These are phyloP conservation scores for Epinephelus awoara DNA, from an alignment of 2,797 vertebrate species.

Conservation along the genomic window DNA sequence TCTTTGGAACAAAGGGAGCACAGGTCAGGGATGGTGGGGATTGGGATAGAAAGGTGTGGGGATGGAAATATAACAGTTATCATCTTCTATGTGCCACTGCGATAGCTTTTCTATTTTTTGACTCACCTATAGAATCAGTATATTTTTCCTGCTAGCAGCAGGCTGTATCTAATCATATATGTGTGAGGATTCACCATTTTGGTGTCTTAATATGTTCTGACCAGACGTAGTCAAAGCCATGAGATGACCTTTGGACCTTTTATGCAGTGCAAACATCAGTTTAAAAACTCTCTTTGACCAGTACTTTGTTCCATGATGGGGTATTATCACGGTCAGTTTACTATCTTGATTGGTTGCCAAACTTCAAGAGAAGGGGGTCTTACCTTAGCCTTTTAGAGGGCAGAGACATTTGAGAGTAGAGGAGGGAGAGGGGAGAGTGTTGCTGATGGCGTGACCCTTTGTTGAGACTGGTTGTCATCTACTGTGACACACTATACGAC, in stretches of 20 bases:
- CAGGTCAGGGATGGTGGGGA: constrained; percentile 31
- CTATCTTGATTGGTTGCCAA: no score
- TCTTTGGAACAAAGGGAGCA: constrained; percentile 50
- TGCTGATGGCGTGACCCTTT: no score
- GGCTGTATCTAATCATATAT: neutral
- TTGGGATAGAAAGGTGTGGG: constrained; percentile 44
- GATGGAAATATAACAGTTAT: constrained; percentile 47
- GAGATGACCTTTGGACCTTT: neutral
- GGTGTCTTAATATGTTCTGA: neutral
- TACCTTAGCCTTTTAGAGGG: no score
- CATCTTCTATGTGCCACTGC: constrained; percentile 1
- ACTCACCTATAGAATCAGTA: neutral
- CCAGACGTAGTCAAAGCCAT: neutral
- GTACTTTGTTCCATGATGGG: neutral
- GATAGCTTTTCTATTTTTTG: neutral
- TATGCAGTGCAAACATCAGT: neutral
- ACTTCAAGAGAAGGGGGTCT: no score
- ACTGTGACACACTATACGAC: no score
- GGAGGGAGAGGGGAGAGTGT: no score
- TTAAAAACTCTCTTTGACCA: neutral
- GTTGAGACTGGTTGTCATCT: no score
- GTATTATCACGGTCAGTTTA: neutral
- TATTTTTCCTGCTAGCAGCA: neutral
- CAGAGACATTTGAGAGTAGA: no score
- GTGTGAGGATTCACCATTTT: neutral